Base-by-base conservation (phyloP, 1,140 invertebrate species). In the Lepidurus packardi region DNA sequence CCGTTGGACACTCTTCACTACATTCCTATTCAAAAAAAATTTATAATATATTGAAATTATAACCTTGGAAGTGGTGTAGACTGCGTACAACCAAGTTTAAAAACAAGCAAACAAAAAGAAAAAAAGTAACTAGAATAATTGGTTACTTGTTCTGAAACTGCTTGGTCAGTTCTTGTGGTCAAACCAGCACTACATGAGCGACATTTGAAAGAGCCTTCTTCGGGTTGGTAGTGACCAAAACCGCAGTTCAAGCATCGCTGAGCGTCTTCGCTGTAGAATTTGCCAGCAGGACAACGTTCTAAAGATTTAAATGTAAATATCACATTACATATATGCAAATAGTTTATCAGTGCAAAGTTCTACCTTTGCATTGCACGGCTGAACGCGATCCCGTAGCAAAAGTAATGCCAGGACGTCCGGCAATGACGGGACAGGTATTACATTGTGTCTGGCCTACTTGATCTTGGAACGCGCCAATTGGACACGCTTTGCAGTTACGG, bases 161-260 rank as follows among this genome's bases (percentile, higher is more conserved):
- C 95, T 84, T 97, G 95, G 9, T 91, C 91, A 6, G 94, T 96
- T 74, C 95, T 87, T 0, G 96, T 98, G 1, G 96, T 98, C 85
- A 97, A 94, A 10, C 95, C 96, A 76, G 96, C 88, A 3, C 94
- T 93, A 84, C 96, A 98, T 1, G 96, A 87, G 43, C 92, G 86
- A 82, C 96, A 98, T 8, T 90, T 89, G 86, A 98, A 98, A 65
- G 94, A 91, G 0, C 96, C 96, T 86, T 96, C 94, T 74, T 91
- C 89, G 0, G 95, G 90, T 84, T 98, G 96, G 84, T 93, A 98
- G 84, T 95, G 96, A 8, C 96, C 96, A 83, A 97, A 94, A 8
- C 96, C 96, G 84, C 96, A 98, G 77, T 92, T 92, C 65, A 93
- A 88, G 83, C 96, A 98, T 0, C 94, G 85, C 34, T 93, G 93